Evolutionary conservation across 23 tunicate species (phyloP).

Genomic region (Ascidia mentula): DNA sequence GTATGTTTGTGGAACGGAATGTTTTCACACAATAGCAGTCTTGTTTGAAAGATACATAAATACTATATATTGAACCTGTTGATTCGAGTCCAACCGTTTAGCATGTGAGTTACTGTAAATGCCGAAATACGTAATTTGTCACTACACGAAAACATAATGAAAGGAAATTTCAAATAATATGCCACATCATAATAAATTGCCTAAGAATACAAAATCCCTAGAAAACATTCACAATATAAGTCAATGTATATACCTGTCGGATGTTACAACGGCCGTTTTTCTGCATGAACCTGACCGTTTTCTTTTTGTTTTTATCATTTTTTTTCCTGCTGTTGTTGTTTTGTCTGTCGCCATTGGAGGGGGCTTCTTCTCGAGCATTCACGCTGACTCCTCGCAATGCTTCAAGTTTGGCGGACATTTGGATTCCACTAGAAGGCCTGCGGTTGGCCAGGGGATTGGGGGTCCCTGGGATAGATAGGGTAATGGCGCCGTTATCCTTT

Average conservation of each 20-base stretch:
- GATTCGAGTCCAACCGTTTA: too few relatives aligned
- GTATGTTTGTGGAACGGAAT: too few relatives aligned
- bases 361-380: not conserved
- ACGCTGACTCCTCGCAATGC: slow-evolving; percentile 65
- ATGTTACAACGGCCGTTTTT: slow-evolving; percentile 96
- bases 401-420: slow-evolving; percentile 68
- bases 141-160: too few relatives aligned
- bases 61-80: too few relatives aligned
- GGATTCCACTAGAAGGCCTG: slow-evolving; percentile 44
- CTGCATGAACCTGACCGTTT: slow-evolving; percentile 84
- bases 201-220: too few relatives aligned
- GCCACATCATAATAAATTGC: too few relatives aligned
- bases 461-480: slow-evolving; percentile 23
- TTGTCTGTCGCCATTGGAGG: not conserved
- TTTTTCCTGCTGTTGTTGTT: not conserved
- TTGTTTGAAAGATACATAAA: too few relatives aligned
- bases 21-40: too few relatives aligned
- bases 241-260: slow-evolving; percentile 53
- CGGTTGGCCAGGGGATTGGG: slow-evolving; percentile 34
- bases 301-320: slow-evolving; percentile 27
- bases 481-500: not conserved
- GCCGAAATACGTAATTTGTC: too few relatives aligned
- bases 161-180: too few relatives aligned
- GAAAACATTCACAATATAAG: too few relatives aligned
- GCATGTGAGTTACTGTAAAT: too few relatives aligned